Conservation (phyloP, 2,113 vertebrate species). For the Cyprichromis sp. region DNA sequence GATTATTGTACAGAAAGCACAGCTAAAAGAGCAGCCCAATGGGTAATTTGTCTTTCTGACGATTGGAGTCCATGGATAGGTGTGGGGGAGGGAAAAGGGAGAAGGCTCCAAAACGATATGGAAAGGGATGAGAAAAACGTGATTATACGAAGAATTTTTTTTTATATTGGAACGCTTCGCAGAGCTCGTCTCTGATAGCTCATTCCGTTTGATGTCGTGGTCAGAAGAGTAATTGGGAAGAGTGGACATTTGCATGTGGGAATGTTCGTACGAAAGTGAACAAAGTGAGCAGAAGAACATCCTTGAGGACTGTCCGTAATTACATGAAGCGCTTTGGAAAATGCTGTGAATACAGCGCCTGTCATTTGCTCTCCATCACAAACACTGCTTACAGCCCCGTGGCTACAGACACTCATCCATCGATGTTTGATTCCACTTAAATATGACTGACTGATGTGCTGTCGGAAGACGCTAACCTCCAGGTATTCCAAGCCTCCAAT, state of each 20-base stretch:
- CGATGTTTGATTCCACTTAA: constrained; percentile 34
- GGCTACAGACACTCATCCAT: constrained; percentile 38
- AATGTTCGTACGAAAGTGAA: not conserved
- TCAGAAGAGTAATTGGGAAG: constrained; percentile 35
- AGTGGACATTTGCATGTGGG: constrained; percentile 41
- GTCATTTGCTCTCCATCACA: constrained; percentile 9
- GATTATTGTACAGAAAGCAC: constrained; percentile 69
- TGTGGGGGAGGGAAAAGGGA: constrained; percentile 13
- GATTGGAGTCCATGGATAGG: constrained; percentile 27
- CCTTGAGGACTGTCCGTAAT: constrained; percentile 35
- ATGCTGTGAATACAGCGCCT: not conserved
- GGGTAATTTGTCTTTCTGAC: constrained; percentile 69
- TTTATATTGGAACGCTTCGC: constrained; percentile 40
- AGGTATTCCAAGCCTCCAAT: constrained; percentile 43
- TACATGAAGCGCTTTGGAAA: constrained; percentile 13
- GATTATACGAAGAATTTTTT: not conserved
- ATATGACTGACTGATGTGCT: constrained; percentile 15
- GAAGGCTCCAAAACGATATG: constrained; percentile 29
- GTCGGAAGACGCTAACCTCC: constrained; percentile 26
- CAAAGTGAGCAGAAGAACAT: not conserved
- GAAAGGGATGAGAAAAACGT: constrained; percentile 30
- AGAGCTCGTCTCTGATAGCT: constrained; percentile 45
- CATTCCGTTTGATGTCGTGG: constrained; percentile 70
- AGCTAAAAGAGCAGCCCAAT: constrained; percentile 58
- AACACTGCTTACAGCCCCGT: constrained; percentile 9